Percentiles rank a stretch among this genome's conserved stretches.
phyloP scores from a whole-genome alignment of 2,113 vertebrate species.

The Atractosteus spatula region DNA sequence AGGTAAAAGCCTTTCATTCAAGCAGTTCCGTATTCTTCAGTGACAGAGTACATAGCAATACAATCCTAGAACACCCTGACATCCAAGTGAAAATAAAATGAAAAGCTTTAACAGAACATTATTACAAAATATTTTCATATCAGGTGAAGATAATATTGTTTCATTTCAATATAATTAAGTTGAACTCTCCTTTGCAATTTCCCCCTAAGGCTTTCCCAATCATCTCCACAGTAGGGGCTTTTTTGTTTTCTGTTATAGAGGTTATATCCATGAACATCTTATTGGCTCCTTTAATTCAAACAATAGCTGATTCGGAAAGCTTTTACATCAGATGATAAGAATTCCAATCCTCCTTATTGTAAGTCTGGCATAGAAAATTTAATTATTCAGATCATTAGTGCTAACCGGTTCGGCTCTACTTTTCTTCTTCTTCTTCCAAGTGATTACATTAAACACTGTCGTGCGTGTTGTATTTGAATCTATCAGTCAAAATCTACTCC shows the following conservation, averaged over 20 bases:
- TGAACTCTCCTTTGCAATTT: conserved; percentile 81
- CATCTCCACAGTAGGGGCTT: conserved; percentile 81
- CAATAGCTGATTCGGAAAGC: conserved; percentile 2
- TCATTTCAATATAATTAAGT: conserved; percentile 83
- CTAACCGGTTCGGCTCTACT: conserved; percentile 1
- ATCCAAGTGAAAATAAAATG: conserved; percentile 40
- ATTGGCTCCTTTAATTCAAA: conserved; percentile 11
- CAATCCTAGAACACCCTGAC: not conserved
- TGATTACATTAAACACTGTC: not conserved
- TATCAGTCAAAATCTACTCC: conserved; percentile 9
- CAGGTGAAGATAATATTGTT: conserved; percentile 79
- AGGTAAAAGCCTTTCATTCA: no score
- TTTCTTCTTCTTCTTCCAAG: not conserved
- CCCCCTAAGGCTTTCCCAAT: conserved; percentile 75
- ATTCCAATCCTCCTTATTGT: not conserved
- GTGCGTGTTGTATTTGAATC: not conserved
- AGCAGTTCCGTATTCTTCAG: no score
- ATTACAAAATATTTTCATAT: conserved; percentile 74
- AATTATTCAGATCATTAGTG: conserved; percentile 18
- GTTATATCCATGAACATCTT: conserved; percentile 6
- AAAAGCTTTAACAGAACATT: conserved; percentile 54
- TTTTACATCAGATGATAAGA: conserved; percentile 16
- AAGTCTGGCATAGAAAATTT: conserved; percentile 10
- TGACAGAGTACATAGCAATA: not conserved
- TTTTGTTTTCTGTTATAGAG: conserved; percentile 8